phyloP scores from a whole-genome alignment of 2,888 invertebrate genomes.

The Diplolepis rosae region DNA sequence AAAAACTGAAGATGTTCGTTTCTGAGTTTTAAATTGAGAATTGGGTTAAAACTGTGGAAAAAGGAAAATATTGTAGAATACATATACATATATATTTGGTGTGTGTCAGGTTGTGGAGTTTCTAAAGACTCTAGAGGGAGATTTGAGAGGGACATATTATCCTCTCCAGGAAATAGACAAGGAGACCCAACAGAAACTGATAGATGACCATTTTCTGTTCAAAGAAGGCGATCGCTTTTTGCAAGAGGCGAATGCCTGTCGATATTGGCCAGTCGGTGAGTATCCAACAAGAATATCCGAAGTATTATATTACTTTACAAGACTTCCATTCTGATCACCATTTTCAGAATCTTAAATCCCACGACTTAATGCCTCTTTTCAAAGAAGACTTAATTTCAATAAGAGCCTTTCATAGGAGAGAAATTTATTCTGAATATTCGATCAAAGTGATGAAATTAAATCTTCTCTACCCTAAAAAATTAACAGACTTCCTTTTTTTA shows the following conservation, averaged over 20 bases:
- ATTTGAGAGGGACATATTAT: constrained; percentile 78
- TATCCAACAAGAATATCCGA: background rate
- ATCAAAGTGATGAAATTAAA: no score
- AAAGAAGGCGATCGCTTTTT: constrained; percentile 78
- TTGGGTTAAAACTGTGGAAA: background rate
- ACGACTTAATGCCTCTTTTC: background rate
- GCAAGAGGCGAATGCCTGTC: constrained; percentile 77
- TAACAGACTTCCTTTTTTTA: no score
- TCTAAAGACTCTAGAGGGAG: constrained; percentile 75
- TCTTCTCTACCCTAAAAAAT: no score
- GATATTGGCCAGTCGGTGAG: constrained; percentile 81
- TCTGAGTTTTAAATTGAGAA: no score
- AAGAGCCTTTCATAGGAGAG: background rate
- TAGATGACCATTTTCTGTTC: constrained; percentile 80
- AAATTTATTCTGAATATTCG: background rate
- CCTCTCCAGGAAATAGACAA: constrained; percentile 77
- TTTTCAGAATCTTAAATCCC: background rate
- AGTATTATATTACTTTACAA: background rate
- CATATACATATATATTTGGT: background rate
- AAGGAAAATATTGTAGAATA: background rate
- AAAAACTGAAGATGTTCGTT: no score
- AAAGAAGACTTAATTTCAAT: no score
- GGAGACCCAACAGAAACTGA: constrained; percentile 77
- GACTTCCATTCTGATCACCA: background rate
- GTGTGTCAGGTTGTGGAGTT: constrained; percentile 61